Percentiles rank a stretch among this genome's conserved stretches.
Evolutionary conservation across 2,888 invertebrate genomes (phyloP).

Genomic region (Sphinx pinastri): DNA sequence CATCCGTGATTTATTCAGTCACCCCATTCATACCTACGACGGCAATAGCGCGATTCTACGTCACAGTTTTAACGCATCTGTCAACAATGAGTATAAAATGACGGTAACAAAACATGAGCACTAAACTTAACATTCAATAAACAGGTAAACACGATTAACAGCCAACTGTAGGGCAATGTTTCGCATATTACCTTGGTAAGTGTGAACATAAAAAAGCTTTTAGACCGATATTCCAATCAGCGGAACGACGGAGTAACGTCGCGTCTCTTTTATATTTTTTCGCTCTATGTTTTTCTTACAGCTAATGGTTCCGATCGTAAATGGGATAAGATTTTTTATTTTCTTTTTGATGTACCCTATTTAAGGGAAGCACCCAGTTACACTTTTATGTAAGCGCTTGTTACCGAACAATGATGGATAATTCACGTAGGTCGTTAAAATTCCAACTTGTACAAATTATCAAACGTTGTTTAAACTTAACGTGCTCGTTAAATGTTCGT

Average conservation of each 20-base stretch:
- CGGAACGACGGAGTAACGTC: constrained; percentile 58
- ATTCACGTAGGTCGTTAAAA: constrained; percentile 3
- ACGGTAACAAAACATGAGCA: constrained; percentile 19
- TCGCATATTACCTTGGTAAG: constrained; percentile 56
- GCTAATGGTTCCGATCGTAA: constrained; percentile 68
- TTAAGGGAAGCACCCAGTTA: constrained; percentile 55
- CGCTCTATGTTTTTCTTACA: constrained; percentile 61
- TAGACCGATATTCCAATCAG: constrained; percentile 66
- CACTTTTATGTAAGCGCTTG: constrained; percentile 55
- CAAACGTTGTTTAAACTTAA: neutral
- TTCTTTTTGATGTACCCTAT: constrained; percentile 66
- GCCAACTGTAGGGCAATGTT: constrained; percentile 50
- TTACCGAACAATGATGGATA: constrained; percentile 39
- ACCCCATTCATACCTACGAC: no score
- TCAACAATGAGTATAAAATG: neutral
- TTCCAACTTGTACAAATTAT: neutral
- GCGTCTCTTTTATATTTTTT: constrained; percentile 60
- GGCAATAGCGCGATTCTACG: no score
- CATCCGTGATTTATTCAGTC: no score
- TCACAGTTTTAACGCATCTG: neutral
- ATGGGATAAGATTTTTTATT: constrained; percentile 65
- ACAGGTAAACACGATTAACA: constrained; percentile 50
- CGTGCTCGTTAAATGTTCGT: neutral
- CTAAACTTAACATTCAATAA: constrained; percentile 39
- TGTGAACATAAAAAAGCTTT: constrained; percentile 70